Evolutionary conservation across 2,888 invertebrate species (phyloP), one percentile per base, ranked within the genome.

Genomic region (Sympetrum striolatum): DNA sequence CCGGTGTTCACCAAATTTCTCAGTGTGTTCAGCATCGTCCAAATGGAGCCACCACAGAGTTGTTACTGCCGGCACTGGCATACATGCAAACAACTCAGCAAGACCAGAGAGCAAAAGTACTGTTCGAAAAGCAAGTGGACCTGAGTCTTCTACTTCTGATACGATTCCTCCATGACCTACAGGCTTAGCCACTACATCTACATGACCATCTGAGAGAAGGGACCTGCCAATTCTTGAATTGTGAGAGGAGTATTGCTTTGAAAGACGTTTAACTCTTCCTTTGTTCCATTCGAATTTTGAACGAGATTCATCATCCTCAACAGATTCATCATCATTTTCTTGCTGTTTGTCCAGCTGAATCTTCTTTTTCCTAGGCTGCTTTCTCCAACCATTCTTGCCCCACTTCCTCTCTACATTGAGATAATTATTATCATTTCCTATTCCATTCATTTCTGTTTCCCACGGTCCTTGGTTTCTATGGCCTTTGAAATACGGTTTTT

Each of bases 21-120:
- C 91, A 15, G 86, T 80, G 53, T 91, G 91, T 80, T 91, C 91
- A 5, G 91, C 91, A 80, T 91, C 91, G 64, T 91, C 91, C 44
- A 91, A 81, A 44, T 86, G 58, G 8, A 90, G 91, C 60, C 90
- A 80, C 91, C 91, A 91, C 5, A 91, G 35, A 5, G 91, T 58
- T 37, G 90, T 79, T 53, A 91, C 90, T 0, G 60, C 81, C n/a
- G 91, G 90, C n/a, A 90, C 90, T 39, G 91, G 90, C 79, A 91
- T 73, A 35, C 91, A 91, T 18, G 80, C 90, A 48, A 91, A 90
- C 8, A 90, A 80, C 25, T 86, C 91, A 35, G 90, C 80, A n/a
- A 91, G 35, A 14, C 53, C 79, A 44, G 86, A 80, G 6, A 91
- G 58, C 6, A 90, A n/a, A 35, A 91, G 53, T 8, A 86, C 90